Evolutionary conservation across 2,888 invertebrate species (phyloP), one percentile per base, ranked within the genome.

Genomic region (Pterostichus niger): DNA sequence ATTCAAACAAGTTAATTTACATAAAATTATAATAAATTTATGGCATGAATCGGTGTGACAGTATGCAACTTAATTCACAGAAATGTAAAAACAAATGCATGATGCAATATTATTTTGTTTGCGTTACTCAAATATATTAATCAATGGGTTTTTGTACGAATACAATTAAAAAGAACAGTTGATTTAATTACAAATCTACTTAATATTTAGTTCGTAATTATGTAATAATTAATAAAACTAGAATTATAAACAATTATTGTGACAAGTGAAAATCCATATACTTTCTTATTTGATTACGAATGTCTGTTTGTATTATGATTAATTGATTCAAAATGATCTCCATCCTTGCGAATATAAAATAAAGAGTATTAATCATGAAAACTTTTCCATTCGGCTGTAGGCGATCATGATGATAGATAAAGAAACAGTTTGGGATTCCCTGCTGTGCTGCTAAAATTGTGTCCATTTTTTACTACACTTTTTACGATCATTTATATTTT

Each of bases 351-450:
- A 59, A 17, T 24, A 59, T 31, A 49, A 49, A 49, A 13, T 31
- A 24, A 17, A 56, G 9, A 31, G 17, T 6, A 10, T 31, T 59
- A 59, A 11, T 15, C 9, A 59, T 59, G 31, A 31, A 49, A 59
- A 59, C 59, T 59, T 11, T 59, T 56, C 15, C 56, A 17, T 56
- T 56, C 56, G 2, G 49, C 13, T 4, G 49, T 49, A 6, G n/a
- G 49, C 5, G 24, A 56, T 56, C 24, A 1, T 2, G 6, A 56
- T 3, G 56, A 17, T 17, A 56, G 59, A 59, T 31, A 59, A 31
- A 31, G 24, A 59, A 64, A 64, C 64, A 64, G 33, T 64, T 64
- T 64, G 31, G 33, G 35, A 64, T n/a, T 35, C 64, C 64, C 64
- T 64, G 64, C 31, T 10, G 64, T 5, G 64, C 6, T 13, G 64